Base-by-base conservation (phyloP, 2,888 invertebrate genomes). In the Cataglyphis altisquamis region DNA sequence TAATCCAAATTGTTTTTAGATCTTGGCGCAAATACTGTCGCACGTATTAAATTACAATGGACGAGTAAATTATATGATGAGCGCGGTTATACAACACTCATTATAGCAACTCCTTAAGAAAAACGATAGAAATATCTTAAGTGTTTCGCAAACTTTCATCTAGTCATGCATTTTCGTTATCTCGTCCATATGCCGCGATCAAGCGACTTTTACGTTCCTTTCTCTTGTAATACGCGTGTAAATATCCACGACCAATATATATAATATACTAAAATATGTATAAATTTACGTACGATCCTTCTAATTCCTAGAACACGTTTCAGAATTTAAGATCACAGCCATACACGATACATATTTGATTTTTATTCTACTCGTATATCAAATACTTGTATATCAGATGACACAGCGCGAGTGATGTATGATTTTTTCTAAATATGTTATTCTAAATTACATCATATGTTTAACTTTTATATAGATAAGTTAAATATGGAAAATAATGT, bases 41-140 rank as follows among this genome's bases (percentile, higher is more conserved):
- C 89, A 86, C 86, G 83, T 84, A 82, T 84, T 82, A 84, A 82
- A 83, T 39, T 80, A 86, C 83, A 81, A 29, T 83, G 41, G 74
- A 85, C 55, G 82, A 84, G 68, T 68, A 78, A 68, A 78, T 52
- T 52, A 52, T n/a, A 52, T 25, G 70, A 64, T 52, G 68, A 78
- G 57, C 55, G 41, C 12, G 52, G 32, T 39, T 80, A 64, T 83
- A 84, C 85, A 85, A 70, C 57, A 86, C 77, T 84, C 68, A 84
- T 88, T 83, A 62, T 63, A 60, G 68, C 84, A 88, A 67, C 82
- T 86, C 85, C 55, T 84, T 32, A 90, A 89, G 74, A 85, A 80
- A 86, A 93, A 93, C 92, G 89, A 93, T 93, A 92, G 6, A 36
- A 36, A 86, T 84, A 85, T 92, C 91, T 92, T 92, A 92, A 89